These are phyloP conservation scores for Chiroxiphia lanceolata DNA, from an alignment of 2,797 vertebrate genomes.

Conservation along the genomic window DNA sequence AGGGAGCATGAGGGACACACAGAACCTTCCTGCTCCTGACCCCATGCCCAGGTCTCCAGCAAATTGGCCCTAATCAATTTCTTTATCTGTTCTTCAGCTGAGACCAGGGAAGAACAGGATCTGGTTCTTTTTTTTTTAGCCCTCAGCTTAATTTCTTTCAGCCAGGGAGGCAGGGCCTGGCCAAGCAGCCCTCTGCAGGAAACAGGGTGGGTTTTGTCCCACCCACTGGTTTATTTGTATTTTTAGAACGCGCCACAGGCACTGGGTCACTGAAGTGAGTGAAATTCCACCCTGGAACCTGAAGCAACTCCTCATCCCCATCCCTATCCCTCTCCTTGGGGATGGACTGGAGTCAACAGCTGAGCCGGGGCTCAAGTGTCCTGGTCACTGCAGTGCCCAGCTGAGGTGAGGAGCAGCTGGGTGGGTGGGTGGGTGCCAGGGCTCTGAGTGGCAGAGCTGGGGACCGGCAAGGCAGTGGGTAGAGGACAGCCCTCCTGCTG, in stretches of 20 bases:
- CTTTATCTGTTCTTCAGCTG: background rate
- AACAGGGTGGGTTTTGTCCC: background rate
- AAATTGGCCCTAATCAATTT: background rate
- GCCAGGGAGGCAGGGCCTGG: background rate
- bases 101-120: background rate
- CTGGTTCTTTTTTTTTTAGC: background rate
- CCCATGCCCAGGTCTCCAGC: background rate
- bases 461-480: background rate
- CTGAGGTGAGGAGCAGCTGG: background rate
- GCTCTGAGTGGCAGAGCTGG: background rate
- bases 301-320: background rate
- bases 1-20: background rate
- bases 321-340: background rate
- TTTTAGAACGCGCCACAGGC: background rate
- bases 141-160: background rate
- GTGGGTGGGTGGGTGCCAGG: background rate
- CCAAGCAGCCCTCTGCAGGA: background rate
- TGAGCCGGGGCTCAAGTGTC: background rate
- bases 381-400: accelerated
- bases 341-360: background rate
- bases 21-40: background rate
- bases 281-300: slow-evolving; percentile 2
- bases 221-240: background rate
- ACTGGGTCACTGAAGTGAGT: background rate
- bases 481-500: background rate